A percentile compares a stretch with the other conserved stretches of the same genome.
Evolutionary conservation across 2,113 vertebrate species (phyloP).

Genomic region (Ranitomeya imitator): DNA sequence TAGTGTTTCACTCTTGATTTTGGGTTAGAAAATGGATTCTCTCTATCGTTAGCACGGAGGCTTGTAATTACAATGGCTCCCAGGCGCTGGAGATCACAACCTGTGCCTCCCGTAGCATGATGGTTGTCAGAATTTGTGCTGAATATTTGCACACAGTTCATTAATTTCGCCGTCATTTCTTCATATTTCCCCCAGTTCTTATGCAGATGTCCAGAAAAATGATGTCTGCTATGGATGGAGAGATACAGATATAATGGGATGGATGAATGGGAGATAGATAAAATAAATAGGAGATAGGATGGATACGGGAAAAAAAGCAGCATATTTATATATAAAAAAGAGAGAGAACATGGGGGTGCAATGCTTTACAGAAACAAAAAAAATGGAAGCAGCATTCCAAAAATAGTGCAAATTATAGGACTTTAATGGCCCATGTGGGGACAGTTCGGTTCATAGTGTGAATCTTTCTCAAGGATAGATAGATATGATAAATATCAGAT

Average conservation of each 20-base stretch:
- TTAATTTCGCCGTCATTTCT: slow-evolving; percentile 5
- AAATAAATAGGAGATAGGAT: not conserved
- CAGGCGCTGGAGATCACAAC: slow-evolving; percentile 2
- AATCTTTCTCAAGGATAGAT: too few relatives aligned
- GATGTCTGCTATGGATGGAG: not conserved
- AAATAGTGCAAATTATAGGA: too few relatives aligned
- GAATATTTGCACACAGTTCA: slow-evolving; percentile 16
- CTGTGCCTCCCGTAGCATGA: not conserved
- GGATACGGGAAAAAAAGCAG: not conserved
- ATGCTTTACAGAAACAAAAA: too few relatives aligned
- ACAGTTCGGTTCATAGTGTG: too few relatives aligned
- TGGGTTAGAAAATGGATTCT: slow-evolving; percentile 37
- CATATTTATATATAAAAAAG: too few relatives aligned
- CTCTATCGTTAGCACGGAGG: not conserved
- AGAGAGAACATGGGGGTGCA: too few relatives aligned
- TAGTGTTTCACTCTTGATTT: slow-evolving; percentile 23
- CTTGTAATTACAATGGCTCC: slow-evolving; percentile 34
- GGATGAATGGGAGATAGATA: not conserved
- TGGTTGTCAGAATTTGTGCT: not conserved
- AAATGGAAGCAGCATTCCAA: too few relatives aligned
- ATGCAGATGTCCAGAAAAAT: not conserved
- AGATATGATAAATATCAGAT: too few relatives aligned
- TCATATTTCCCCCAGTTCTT: slow-evolving; percentile 5
- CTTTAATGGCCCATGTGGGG: too few relatives aligned
- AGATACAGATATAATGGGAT: not conserved